Conservation (phyloP, 2,888 invertebrate species). For the Philereme transversata region DNA sequence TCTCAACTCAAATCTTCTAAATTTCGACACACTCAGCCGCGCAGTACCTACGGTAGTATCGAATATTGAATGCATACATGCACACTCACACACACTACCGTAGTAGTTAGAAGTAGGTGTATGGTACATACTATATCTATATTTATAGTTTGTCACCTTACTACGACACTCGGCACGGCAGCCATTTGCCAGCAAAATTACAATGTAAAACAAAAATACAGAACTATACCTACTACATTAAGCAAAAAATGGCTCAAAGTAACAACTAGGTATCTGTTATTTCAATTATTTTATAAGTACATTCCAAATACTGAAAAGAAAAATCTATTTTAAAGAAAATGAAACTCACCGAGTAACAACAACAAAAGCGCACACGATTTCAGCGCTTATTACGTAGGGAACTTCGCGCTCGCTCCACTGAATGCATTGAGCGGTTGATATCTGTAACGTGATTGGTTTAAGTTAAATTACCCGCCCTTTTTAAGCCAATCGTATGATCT, state of each 20-base stretch:
- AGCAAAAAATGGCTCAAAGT: constrained; percentile 6
- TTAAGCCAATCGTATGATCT: constrained; percentile 62
- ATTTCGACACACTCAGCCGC: constrained; percentile 10
- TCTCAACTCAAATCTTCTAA: background rate
- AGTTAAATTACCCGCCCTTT: constrained; percentile 74
- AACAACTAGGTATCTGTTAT: constrained; percentile 9
- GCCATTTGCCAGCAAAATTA: constrained; percentile 84
- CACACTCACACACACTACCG: constrained; percentile 6
- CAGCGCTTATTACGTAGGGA: constrained; percentile 82
- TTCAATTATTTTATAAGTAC: background rate
- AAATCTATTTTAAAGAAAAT: constrained; percentile 53
- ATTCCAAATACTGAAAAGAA: constrained; percentile 18
- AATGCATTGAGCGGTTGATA: constrained; percentile 67
- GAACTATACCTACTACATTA: constrained; percentile 37
- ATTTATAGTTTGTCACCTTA: constrained; percentile 67
- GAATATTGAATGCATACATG: background rate
- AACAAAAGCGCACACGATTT: constrained; percentile 80
- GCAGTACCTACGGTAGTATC: background rate
- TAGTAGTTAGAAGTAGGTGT: constrained; percentile 12
- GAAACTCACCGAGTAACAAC: constrained; percentile 77
- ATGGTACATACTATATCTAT: constrained; percentile 34
- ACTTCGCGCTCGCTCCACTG: constrained; percentile 74
- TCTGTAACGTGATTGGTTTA: constrained; percentile 69
- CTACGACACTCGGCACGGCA: constrained; percentile 71
- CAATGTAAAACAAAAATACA: constrained; percentile 73